These are phyloP conservation scores for Chrysomela aeneicollis DNA, from an alignment of 2,888 invertebrate genomes.

Conservation along the genomic window DNA sequence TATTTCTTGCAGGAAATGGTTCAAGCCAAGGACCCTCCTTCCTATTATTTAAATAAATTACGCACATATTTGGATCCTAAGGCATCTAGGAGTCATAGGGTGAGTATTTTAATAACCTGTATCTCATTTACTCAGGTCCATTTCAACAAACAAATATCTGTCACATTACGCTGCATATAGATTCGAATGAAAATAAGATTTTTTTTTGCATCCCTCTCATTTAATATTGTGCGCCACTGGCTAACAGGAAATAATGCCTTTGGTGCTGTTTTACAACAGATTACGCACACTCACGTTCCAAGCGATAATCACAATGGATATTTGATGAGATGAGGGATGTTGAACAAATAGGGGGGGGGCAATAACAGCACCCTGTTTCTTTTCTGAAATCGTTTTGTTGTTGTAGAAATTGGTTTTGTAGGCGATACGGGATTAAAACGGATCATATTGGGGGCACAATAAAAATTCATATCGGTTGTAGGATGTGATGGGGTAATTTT, in stretches of 20 bases:
- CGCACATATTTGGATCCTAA: conserved; percentile 96
- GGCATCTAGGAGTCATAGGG: conserved; percentile 93
- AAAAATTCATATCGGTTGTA: not conserved
- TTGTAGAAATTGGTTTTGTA: conserved; percentile 7
- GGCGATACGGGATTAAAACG: not conserved
- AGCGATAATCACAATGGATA: conserved; percentile 1
- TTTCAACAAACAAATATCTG: not conserved
- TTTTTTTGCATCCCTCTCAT: not conserved
- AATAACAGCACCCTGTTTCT: conserved; percentile 13
- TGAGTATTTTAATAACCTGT: conserved; percentile 65
- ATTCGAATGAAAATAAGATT: not conserved
- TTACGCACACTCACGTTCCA: not conserved
- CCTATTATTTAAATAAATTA: conserved; percentile 95
- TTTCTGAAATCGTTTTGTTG: conserved; percentile 13
- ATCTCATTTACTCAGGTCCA: not conserved
- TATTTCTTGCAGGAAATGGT: conserved; percentile 85
- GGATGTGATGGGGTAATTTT: too few relatives aligned
- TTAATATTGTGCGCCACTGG: not conserved
- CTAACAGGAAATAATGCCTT: not conserved
- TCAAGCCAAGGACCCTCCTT: conserved; percentile 97
- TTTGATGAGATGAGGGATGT: conserved; percentile 16
- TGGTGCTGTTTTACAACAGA: not conserved
- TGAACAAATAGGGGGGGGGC: conserved; percentile 12
- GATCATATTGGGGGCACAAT: not conserved
- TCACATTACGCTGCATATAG: not conserved